Evolutionary conservation across 2,888 invertebrate species (phyloP), one percentile per base, ranked within the genome.

Genomic region (Galeruca laticollis): DNA sequence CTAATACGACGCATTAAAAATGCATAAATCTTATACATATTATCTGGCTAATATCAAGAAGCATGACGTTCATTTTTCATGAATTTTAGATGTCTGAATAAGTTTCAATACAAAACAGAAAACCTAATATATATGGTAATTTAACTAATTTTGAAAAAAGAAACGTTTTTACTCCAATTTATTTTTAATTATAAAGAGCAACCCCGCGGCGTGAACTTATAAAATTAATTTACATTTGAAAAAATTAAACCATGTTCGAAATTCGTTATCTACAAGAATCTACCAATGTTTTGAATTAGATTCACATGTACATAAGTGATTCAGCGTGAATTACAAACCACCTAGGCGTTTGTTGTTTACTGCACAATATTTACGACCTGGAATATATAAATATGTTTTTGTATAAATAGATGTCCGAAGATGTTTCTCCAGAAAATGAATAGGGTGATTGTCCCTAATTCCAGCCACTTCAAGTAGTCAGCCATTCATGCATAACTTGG

Each of bases 81-180:
- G 43, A 56, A 64, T 64, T 56, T 43, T 31, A 26, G 26, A n/a
- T n/a, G n/a, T n/a, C 35, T 15, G 18, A 18, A 64, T 13, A 51
- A 56, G 40, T 18, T 64, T 40, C 35, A 40, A 40, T 11, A 3
- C 49, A 43, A 56, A 64, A 64, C n/a, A 33, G 52, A 20, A 49
- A 49, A 57, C 31, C 57, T 35, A 47, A 57, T 65, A 47, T 65
- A 47, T 65, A 65, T 65, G 65, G 18, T 65, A 59, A 65, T 65
- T 65, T 40, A 20, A 26, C 31, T 54, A 54, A 64, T 64, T 64
- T 64, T n/a, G 51, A 51, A 60, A 62, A 49, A 62, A 33, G 51
- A 15, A 43, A n/a, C n/a, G n/a, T n/a, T n/a, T 64, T 31, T 31
- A 2, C 43, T 31, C 43, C 56, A 54, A 56, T 57, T 57, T 57